These are phyloP conservation scores for Dendrolimus houi DNA, from an alignment of 2,888 invertebrate genomes.

Conservation along the genomic window DNA sequence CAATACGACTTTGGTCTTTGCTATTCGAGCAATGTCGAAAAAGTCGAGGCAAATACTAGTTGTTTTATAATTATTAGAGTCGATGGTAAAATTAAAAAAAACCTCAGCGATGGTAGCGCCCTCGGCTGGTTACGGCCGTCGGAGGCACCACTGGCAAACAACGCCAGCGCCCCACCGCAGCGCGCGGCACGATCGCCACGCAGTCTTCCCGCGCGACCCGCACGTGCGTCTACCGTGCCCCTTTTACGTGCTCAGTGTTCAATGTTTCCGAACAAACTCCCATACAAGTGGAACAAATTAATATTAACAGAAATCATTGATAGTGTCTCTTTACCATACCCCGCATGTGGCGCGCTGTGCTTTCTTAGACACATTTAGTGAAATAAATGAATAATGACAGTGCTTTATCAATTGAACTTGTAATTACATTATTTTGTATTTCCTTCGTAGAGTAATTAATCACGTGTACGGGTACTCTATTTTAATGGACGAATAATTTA, in stretches of 20 bases:
- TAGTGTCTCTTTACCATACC: conserved; percentile 36
- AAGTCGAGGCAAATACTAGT: too few species aligned
- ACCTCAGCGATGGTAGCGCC: conserved; percentile 37
- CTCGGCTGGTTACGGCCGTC: conserved; percentile 34
- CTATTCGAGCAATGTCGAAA: too few species aligned
- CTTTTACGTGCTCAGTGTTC: conserved; percentile 34
- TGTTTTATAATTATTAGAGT: neutral
- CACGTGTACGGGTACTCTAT: neutral
- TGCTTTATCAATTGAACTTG: conserved; percentile 56
- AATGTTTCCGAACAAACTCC: conserved; percentile 48
- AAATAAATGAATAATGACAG: conserved; percentile 43
- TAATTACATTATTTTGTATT: conserved; percentile 63
- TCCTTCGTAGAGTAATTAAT: conserved; percentile 57
- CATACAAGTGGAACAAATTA: conserved; percentile 39
- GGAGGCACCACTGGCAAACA: conserved; percentile 28
- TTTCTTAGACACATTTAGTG: conserved; percentile 24
- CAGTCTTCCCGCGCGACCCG: conserved; percentile 74
- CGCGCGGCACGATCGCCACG: conserved; percentile 63
- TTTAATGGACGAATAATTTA: neutral
- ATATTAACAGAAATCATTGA: conserved; percentile 28
- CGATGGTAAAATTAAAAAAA: neutral
- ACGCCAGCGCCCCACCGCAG: conserved; percentile 46
- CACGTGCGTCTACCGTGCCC: conserved; percentile 68
- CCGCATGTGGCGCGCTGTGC: conserved; percentile 24
- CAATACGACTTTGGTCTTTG: too few species aligned